Percentiles rank a stretch among this genome's conserved stretches.
These are phyloP conservation scores for Ophthalmotilapia sp. DNA, from an alignment of 2,113 vertebrate genomes.

Conservation along the genomic window DNA sequence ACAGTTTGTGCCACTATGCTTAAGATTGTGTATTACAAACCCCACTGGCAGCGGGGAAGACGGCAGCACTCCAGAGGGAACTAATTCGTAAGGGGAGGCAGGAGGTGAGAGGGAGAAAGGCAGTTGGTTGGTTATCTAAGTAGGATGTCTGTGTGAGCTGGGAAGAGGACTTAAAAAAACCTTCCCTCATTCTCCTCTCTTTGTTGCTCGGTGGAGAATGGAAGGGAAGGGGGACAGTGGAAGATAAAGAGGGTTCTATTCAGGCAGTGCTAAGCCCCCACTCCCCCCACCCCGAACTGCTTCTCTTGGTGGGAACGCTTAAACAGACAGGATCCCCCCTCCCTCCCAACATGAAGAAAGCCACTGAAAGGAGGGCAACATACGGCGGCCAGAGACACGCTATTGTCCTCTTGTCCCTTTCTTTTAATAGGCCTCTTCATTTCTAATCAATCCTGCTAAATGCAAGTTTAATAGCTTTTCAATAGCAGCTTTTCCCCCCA, in stretches of 20 bases:
- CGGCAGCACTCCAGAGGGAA: conserved; percentile 67
- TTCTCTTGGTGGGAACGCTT: conserved; percentile 70
- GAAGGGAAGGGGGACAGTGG: conserved; percentile 57
- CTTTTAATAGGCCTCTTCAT: conserved; percentile 81
- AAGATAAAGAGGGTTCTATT: conserved; percentile 74
- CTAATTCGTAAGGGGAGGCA: conserved; percentile 62
- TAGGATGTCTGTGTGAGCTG: conserved; percentile 52
- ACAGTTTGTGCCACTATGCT: conserved; percentile 60
- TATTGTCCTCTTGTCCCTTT: conserved; percentile 77
- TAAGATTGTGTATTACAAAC: conserved; percentile 63
- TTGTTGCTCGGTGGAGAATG: conserved; percentile 70
- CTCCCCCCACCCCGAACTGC: conserved; percentile 32
- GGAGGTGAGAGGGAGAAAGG: conserved; percentile 38
- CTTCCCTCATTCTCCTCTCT: conserved; percentile 54
- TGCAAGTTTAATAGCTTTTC: conserved; percentile 83
- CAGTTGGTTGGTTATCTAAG: conserved; percentile 61
- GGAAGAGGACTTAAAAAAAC: conserved; percentile 51
- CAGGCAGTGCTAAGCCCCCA: conserved; percentile 61
- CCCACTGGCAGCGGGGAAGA: conserved; percentile 55
- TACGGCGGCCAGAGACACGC: conserved; percentile 74
- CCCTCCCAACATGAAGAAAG: conserved; percentile 45
- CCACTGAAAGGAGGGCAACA: conserved; percentile 75
- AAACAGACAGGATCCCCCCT: conserved; percentile 64
- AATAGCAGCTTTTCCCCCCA: conserved; percentile 72
- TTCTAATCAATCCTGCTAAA: conserved; percentile 82